Base-by-base conservation (phyloP, 2,888 invertebrate genomes). In the Endomychus coccineus region DNA sequence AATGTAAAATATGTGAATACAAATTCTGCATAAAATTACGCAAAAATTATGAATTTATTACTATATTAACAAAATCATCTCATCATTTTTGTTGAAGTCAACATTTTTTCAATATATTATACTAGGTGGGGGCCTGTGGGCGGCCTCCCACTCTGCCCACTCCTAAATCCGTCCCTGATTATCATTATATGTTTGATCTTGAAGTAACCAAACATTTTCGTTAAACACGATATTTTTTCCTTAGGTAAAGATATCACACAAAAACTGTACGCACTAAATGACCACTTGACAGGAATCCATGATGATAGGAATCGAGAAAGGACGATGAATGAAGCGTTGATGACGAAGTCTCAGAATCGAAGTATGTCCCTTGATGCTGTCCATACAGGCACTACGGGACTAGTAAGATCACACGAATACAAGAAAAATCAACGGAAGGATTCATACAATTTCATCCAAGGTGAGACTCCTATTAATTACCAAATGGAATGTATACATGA, bases 221-320 rank as follows among this genome's bases (percentile, higher is more conserved):
- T n/a, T n/a, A n/a, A n/a, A n/a, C n/a, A n/a, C n/a, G n/a, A n/a
- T n/a, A n/a, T n/a, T n/a, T n/a, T n/a, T 70, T 27, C 44, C 45
- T 13, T 37, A 72, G 83, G 83, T 40, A 85, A 86, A 64, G 87
- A 87, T 62, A 84, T 88, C 59, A 86, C 87, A 19, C 81, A 83
- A 59, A 87, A 88, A 66, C 67, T 88, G 54, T 87, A 87, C 65
- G 83, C 84, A 13, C 71, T 85, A 50, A 84, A 84, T 59, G 85
- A 86, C 58, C 82, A 83, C 31, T 65, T 84, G 44, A 68, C 71
- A 23, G 73, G 74, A 37, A 49, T 74, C 58, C 51, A 71, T 58
- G 60, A 69, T 46, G 40, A 66, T 51, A 28, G 62, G 35, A 51
- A 57, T 28, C 46, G 59, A 21, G 56, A 52, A 4, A 58, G 56